Evolutionary conservation across 2,113 vertebrate genomes (phyloP), one percentile per base, ranked within the genome.

Genomic region (Gnathonemus longibarbis): DNA sequence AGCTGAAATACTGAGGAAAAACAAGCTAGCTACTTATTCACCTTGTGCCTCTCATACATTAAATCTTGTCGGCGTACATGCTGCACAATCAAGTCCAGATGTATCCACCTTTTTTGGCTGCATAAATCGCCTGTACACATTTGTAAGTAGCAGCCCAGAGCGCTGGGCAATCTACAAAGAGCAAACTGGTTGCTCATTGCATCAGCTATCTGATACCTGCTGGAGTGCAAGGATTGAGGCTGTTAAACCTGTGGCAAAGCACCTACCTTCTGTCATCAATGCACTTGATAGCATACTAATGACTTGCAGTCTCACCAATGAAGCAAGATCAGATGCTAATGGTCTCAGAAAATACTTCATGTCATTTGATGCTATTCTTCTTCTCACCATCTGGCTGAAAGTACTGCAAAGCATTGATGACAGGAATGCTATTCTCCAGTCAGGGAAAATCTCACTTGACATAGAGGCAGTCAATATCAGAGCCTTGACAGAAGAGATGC

Each of bases 281-380:
- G 39, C 39, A 39, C 39, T 39, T 39, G 39, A 39, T 39, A 39
- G 39, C 39, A 87, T 91, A 17, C 31, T 92, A 70, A 87, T 15
- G 21, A 88, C 88, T 88, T 89, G 84, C 88, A 92, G 86, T 53
- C 74, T 91, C 19, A 90, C 90, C 86, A 91, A 49, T 88, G 90
- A 91, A 90, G 91, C 91, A 70, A 89, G 42, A 35, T 90, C 89
- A 15, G 88, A 89, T 48, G 88, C 90, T 85, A 49, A 86, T 53
- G 77, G 91, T 83, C 74, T 91, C 8, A 83, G 24, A 3, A 91
- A 88, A 49, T 92, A 90, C 62, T 91, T 92, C 48, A 89, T 88
- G 48, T 89, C 89, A 24, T 92, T 91, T 90, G 89, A 91, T 90
- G 87, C 89, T 80, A 50, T 88, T 19, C 31, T 92, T 13, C 35